A percentile compares a stretch with the other conserved stretches of the same genome.
These are phyloP conservation scores for Atta cephalotes DNA, from an alignment of 1,140 invertebrate genomes.

Conservation along the genomic window DNA sequence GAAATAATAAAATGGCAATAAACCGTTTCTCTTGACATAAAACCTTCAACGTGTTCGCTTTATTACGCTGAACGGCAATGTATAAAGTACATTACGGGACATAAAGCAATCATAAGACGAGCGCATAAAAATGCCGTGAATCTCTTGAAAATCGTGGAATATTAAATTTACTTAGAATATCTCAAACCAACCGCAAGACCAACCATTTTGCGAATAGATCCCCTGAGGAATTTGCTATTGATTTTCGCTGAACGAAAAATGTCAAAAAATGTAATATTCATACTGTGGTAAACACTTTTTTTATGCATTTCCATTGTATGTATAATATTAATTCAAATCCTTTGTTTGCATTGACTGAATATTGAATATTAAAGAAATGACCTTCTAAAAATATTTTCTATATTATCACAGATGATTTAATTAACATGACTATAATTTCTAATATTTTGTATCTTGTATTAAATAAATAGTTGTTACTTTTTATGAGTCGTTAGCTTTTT, in stretches of 20 bases:
- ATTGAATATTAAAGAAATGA: not conserved
- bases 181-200: not conserved
- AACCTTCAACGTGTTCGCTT: conserved; percentile 30
- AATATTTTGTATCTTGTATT: not conserved
- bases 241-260: not conserved
- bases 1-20: not conserved
- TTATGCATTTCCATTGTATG: not conserved
- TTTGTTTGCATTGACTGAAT: not conserved
- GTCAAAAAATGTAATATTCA: not conserved
- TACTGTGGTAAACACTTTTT: not conserved
- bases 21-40: not conserved
- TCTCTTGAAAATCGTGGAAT: conserved; percentile 1
- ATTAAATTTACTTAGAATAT: conserved; percentile 1
- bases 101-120: conserved; percentile 39
- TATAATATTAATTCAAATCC: not conserved
- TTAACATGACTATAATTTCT: not conserved
- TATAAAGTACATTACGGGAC: conserved; percentile 25
- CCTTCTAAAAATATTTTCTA: not conserved
- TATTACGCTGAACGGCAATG: conserved; percentile 4
- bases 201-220: not conserved
- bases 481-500: not conserved
- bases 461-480: not conserved
- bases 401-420: not conserved
- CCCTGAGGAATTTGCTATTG: not conserved
- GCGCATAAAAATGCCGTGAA: conserved; percentile 18